Base-by-base conservation (phyloP, 2,797 vertebrate genomes). In the Momotus momota region DNA sequence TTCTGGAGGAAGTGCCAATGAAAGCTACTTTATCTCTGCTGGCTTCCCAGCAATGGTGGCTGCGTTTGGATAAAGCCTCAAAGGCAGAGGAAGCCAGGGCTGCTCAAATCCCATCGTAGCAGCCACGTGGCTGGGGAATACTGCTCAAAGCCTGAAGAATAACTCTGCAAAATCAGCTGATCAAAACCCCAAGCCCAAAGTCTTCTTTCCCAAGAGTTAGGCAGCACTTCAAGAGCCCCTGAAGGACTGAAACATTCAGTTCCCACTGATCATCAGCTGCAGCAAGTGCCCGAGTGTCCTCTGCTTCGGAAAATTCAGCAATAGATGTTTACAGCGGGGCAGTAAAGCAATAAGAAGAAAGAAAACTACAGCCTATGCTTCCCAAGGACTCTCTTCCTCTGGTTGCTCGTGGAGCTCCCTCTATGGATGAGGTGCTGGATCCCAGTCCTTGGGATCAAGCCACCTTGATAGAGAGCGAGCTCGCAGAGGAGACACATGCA, bases 41-140 rank as follows among this genome's bases (percentile, higher is more conserved):
- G 14, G 11, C 21, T 73, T 38, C 52, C 26, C 0, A 0, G 15
- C 51, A 62, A 7, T 0, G 0, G n/a, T 26, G 45, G n/a, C 40
- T 3, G 3, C 29, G 27, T 81, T n/a, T 46, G 61, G 49, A 15
- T 7, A 70, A 62, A 78, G 31, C 35, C n/a, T 26, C 7, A 33
- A 55, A 22, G 79, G 21, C 45, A 41, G 58, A 57, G 29, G 61
- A 67, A 89, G 54, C 26, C 49, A 62, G 31, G 41, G 40, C 64
- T 29, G 66, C 57, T 58, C 70, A 38, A 51, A 66, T 43, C 40
- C 70, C 67, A 57, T 4, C 2, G 5, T 14, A 33, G 52, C 35
- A 45, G 21, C 54, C 72, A 38, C 60, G 3, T 0, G 8, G 27
- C 49, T 60, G 14, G 40, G 81, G 49, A 23, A 57, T 20, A 35